Evolutionary conservation across 2,113 vertebrate species (phyloP), one percentile per base, ranked within the genome.

Genomic region (Alces alces): DNA sequence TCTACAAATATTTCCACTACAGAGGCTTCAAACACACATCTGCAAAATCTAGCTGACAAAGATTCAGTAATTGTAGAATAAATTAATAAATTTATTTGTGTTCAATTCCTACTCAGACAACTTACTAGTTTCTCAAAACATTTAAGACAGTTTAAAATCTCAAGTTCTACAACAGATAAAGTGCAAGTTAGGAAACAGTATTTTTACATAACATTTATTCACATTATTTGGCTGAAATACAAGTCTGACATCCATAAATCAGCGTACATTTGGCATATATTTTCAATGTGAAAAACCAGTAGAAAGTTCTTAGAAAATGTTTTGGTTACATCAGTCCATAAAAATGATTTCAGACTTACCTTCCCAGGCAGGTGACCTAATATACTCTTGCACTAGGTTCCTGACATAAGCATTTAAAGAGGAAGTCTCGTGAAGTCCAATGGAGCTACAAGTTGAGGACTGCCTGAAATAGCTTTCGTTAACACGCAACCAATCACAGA

Each of bases 401-500:
- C 2, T 97, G 23, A 98, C 98, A 3, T 99, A 98, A 0, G 97
- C 87, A 92, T 96, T 98, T 17, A 99, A 95, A 0, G 97, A 94
- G 2, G 96, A 96, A 1, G 88, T 84, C 84, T 98, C 97, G 0
- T 45, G 47, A 86, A 2, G 45, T 7, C 88, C 93, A 45, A 1
- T 3, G 5, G 84, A 76, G 61, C 88, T 91, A 45, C 66, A 80
- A 14, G 83, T 6, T 30, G 94, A 54, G 7, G 98, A 21, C 36
- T 96, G 97, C 91, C 93, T 98, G 96, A 99, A 99, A 91, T 16
- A 27, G 28, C 89, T 94, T 60, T 99, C 99, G 73, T 99, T 99
- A 52, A 97, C 97, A 91, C 80, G 84, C 25, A 99, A 86, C 99
- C 99, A 99, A 21, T 98, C 97, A 97, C 99, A 99, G 87, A 99